These are phyloP conservation scores for Reticulitermes lucifugus DNA, from an alignment of 2,888 invertebrate genomes.

Conservation along the genomic window DNA sequence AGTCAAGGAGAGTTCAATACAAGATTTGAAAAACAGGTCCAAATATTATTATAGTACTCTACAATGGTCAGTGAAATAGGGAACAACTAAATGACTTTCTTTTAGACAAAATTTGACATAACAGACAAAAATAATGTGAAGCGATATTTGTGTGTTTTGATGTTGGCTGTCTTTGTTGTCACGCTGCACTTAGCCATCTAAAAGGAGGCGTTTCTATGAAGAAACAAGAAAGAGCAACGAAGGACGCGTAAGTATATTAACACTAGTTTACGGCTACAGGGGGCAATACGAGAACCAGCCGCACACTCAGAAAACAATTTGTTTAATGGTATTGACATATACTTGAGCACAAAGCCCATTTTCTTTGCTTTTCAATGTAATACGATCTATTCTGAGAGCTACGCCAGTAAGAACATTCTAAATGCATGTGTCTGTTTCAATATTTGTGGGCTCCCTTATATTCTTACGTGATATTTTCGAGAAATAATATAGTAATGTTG, in stretches of 20 bases:
- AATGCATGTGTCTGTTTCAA: background rate
- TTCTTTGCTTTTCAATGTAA: background rate
- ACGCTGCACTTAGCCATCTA: slow-evolving; percentile 2
- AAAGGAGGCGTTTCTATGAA: background rate
- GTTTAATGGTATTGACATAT: slow-evolving; percentile 4
- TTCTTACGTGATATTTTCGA: no score
- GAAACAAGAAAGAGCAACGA: background rate
- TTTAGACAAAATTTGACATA: no score
- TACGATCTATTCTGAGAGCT: background rate
- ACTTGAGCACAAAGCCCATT: background rate
- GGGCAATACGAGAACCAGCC: background rate
- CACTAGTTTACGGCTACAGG: background rate
- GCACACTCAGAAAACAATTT: background rate
- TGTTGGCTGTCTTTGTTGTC: background rate
- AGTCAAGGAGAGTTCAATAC: no score
- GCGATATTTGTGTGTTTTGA: background rate
- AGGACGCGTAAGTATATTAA: slow-evolving; percentile 5
- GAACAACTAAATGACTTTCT: no score
- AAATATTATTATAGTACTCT: no score
- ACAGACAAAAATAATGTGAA: no score
- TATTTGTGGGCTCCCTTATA: background rate
- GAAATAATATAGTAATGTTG: no score
- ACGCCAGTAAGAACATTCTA: background rate
- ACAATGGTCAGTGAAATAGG: no score
- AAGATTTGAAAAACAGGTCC: no score